Percentiles rank a stretch among this genome's conserved stretches.
Conservation (phyloP, 2,797 vertebrate genomes). For the Clarias laeviceps region DNA sequence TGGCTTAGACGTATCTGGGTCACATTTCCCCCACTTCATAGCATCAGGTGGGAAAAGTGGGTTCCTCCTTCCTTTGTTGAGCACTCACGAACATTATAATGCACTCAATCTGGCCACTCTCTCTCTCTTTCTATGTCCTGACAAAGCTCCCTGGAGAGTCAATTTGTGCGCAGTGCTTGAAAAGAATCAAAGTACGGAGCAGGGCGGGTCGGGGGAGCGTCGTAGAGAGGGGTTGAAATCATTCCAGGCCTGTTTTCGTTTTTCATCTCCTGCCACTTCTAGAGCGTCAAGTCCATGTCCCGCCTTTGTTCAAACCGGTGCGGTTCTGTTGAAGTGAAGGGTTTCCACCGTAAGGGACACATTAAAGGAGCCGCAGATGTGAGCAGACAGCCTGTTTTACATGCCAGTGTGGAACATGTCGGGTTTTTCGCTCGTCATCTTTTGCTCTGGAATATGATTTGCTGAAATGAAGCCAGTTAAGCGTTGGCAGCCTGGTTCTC, state of each 20-base stretch:
- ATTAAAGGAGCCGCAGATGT: constrained; percentile 46
- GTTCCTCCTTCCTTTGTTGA: constrained; percentile 2
- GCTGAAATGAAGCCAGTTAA: constrained; percentile 30
- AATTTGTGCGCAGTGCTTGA: constrained; percentile 56
- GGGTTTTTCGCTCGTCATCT: constrained; percentile 38
- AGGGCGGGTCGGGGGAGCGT: constrained; percentile 35
- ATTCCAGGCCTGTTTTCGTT: constrained; percentile 45
- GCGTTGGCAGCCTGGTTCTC: constrained; percentile 23
- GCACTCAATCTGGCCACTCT: constrained; percentile 8
- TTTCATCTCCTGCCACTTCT: constrained; percentile 27
- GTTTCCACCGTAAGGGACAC: constrained; percentile 41
- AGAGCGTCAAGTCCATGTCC: constrained; percentile 34
- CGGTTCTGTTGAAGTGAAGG: constrained; percentile 19
- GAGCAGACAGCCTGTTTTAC: constrained; percentile 17
- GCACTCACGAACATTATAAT: neutral
- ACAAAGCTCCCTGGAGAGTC: constrained; percentile 53
- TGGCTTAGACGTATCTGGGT: constrained; percentile 38
- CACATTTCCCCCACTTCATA: constrained; percentile 17
- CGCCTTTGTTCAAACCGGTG: constrained; percentile 42
- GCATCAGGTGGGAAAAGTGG: constrained; percentile 31
- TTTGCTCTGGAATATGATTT: constrained; percentile 19
- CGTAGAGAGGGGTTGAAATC: constrained; percentile 24
- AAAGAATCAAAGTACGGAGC: constrained; percentile 31
- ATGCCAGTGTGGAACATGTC: constrained; percentile 39
- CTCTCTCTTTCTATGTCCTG: neutral